phyloP scores from a whole-genome alignment of 2,797 vertebrate genomes.

The Hydrolagus colliei region DNA sequence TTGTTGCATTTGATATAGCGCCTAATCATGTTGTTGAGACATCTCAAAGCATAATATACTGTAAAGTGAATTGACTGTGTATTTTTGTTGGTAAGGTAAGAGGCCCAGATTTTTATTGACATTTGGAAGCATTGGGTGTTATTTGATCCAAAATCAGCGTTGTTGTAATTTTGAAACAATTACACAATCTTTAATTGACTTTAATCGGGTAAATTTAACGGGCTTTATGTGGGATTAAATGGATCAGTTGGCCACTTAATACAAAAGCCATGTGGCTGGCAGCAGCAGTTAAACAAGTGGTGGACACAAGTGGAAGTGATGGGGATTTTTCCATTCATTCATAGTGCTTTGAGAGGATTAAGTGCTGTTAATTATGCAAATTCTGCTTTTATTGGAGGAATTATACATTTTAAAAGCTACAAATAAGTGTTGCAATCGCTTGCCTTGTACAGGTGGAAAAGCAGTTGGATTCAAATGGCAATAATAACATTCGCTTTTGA shows the following conservation, averaged over 20 bases:
- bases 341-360: not conserved
- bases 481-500: too few relatives aligned
- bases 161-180: not conserved
- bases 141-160: not conserved
- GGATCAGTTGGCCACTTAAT: not conserved
- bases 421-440: not conserved
- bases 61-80: too few relatives aligned
- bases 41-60: too few relatives aligned
- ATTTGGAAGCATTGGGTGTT: not conserved
- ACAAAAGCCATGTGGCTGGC: not conserved
- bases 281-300: not conserved
- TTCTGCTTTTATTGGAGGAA: not conserved
- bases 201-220: not conserved
- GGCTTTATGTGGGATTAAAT: slow-evolving; percentile 8
- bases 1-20: too few relatives aligned
- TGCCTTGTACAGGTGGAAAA: too few relatives aligned
- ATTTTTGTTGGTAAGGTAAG: not conserved
- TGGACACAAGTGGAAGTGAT: not conserved
- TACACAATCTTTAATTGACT: not conserved
- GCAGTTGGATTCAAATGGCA: too few relatives aligned
- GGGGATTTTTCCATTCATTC: not conserved
- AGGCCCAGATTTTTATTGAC: too few relatives aligned
- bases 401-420: not conserved
- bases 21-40: too few relatives aligned
- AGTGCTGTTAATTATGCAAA: not conserved